These are phyloP conservation scores for Tanytarsus gracilentus DNA, from an alignment of 2,888 invertebrate species.

Conservation along the genomic window DNA sequence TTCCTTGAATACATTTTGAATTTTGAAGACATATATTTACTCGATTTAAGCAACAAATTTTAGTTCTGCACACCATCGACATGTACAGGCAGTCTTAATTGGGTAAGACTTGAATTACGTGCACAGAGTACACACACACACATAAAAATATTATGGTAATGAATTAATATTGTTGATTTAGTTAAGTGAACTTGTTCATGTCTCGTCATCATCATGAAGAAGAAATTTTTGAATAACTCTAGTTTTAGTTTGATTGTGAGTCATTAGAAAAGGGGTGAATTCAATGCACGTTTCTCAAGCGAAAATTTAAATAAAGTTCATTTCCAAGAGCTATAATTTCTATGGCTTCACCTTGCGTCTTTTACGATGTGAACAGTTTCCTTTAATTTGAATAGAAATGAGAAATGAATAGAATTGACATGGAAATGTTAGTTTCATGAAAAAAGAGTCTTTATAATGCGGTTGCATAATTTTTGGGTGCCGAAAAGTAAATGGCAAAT, in stretches of 20 bases:
- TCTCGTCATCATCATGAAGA: background rate
- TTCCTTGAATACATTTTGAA: too few relatives aligned
- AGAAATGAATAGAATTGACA: background rate
- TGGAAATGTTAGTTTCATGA: too few relatives aligned
- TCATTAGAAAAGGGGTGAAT: background rate
- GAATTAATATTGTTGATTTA: conserved; percentile 6
- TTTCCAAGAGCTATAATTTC: conserved; percentile 27
- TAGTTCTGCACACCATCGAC: too few relatives aligned
- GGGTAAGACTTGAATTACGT: too few relatives aligned
- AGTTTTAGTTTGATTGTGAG: background rate
- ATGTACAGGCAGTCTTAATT: too few relatives aligned
- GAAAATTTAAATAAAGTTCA: conserved; percentile 27
- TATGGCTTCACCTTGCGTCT: background rate
- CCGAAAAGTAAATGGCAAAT: too few relatives aligned
- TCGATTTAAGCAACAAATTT: too few relatives aligned
- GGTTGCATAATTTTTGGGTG: too few relatives aligned
- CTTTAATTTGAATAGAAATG: background rate
- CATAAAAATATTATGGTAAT: conserved; percentile 15
- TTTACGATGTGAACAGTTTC: background rate
- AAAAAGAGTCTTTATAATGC: too few relatives aligned
- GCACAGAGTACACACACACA: too few relatives aligned
- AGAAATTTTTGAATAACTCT: background rate
- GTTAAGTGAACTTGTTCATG: background rate
- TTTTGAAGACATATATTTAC: too few relatives aligned
- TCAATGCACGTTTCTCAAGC: conserved; percentile 17